Evolutionary conservation across 2,113 vertebrate species (phyloP).

Genomic region (Planiliza haematocheilus): DNA sequence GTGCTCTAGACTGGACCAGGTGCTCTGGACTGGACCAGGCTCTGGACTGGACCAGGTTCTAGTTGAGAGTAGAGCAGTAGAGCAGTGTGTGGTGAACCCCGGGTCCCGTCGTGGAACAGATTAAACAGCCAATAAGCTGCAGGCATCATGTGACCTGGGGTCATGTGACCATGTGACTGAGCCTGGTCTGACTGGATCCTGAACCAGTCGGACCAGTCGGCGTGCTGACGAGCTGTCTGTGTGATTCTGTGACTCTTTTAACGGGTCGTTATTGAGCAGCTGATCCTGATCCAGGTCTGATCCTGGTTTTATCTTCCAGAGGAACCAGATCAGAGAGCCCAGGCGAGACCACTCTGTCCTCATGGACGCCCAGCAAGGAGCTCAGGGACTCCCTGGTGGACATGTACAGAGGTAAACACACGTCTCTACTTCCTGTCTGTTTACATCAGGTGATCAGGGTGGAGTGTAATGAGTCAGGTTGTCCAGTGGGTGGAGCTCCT

Average conservation of each 20-base stretch:
- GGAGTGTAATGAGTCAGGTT: neutral
- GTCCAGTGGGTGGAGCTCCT: constrained; percentile 28
- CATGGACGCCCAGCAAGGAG: constrained; percentile 63
- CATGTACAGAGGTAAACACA: constrained; percentile 71
- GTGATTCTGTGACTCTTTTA: neutral
- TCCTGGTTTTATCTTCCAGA: constrained; percentile 45
- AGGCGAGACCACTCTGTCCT: constrained; percentile 29
- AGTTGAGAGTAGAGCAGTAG: neutral
- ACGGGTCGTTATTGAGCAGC: too few species aligned
- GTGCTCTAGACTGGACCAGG: too few species aligned
- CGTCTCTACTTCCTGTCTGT: too few species aligned
- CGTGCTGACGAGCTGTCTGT: neutral
- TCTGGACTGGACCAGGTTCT: too few species aligned
- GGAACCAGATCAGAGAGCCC: constrained; percentile 57
- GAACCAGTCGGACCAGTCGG: neutral
- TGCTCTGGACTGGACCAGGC: too few species aligned
- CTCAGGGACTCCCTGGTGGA: constrained; percentile 75
- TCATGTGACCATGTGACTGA: neutral
- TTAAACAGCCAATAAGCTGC: neutral
- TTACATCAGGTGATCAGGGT: neutral
- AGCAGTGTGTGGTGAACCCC: neutral
- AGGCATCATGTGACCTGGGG: constrained; percentile 15
- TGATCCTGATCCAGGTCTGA: too few species aligned
- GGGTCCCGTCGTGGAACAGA: neutral
- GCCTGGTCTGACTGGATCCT: neutral